Base-by-base conservation (phyloP, 2,797 vertebrate species). In the Hylomyscus alleni region DNA sequence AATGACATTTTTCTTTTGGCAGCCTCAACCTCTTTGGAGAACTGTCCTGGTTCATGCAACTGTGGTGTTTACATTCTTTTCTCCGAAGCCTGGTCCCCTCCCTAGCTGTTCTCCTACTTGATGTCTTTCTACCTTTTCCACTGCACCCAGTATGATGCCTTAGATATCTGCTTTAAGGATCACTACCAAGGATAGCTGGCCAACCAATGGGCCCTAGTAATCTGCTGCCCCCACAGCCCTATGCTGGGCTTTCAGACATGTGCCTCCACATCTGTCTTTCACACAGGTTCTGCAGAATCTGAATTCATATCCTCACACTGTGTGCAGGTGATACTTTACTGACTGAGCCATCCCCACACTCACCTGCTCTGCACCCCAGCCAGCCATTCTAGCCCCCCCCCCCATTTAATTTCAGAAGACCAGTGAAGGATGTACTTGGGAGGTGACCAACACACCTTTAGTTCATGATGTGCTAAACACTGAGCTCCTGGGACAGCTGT, bases 321-420 rank as follows among this genome's bases (percentile, higher is more conserved):
- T 72, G 6, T 13, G 52, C 22, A 72, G 67, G 34, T 2, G 3
- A 56, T 14, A 69, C 12, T n/a, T 86, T 52, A n/a, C 15, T 73
- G 34, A 40, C 24, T 69, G 47, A 72, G 47, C 34, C 47, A 37
- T 72, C 65, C 12, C 58, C 58, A 65, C 13, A 65, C 29, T 44
- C 47, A 47, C 37, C 81, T 47, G 37, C 17, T 62, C 26, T 65
- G 40, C 2, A 65, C 29, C 58, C 15, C 26, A 62, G 11, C 40
- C 58, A 65, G 29, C 40, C 58, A 7, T 8, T 80, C 67, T 65
- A 24, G 91, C 92, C 67, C 14, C 54, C 19, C 88, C 58, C 20
- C 90, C 91, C 76, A 92, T 96, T 67, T 62, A 58, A 65, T 90
- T 91, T 90, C 80, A 34, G 90, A 95, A 80, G 77, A 65, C 78